These are phyloP conservation scores for Casuarius casuarius DNA, from an alignment of 2,113 vertebrate species.

Conservation along the genomic window DNA sequence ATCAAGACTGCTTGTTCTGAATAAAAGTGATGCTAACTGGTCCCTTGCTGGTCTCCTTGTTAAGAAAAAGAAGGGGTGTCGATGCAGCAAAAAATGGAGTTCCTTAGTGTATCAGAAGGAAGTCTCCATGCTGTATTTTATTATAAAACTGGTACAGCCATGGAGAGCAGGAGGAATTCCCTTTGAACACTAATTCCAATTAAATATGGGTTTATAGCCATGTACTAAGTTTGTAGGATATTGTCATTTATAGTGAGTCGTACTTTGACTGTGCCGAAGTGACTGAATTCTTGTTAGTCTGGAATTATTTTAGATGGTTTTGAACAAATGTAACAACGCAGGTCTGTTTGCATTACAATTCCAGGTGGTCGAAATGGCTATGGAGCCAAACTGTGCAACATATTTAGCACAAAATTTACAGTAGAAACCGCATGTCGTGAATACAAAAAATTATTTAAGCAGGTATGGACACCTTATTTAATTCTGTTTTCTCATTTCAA, in stretches of 20 bases:
- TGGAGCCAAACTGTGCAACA: constrained; percentile 98
- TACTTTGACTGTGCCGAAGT: neutral
- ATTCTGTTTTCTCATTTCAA: neutral
- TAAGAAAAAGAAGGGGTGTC: neutral
- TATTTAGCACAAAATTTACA: constrained; percentile 97
- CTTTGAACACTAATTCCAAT: neutral
- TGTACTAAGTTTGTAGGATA: neutral
- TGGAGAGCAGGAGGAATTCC: neutral
- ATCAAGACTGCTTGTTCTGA: neutral
- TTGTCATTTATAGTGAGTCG: neutral
- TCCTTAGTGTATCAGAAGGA: neutral
- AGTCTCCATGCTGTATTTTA: neutral
- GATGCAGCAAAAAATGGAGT: accelerated
- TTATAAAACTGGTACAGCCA: neutral
- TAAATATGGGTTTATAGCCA: neutral
- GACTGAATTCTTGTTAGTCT: neutral
- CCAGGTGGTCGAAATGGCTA: constrained; percentile 97
- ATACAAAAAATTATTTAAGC: constrained; percentile 90
- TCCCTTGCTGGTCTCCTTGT: neutral
- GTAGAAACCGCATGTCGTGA: constrained; percentile 95
- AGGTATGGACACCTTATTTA: constrained; percentile 77
- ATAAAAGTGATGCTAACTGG: neutral
- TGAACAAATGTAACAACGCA: neutral
- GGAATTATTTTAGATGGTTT: neutral
- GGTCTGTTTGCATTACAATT: neutral